Base-by-base conservation (phyloP, 2,113 vertebrate species). In the Pedetes capensis region DNA sequence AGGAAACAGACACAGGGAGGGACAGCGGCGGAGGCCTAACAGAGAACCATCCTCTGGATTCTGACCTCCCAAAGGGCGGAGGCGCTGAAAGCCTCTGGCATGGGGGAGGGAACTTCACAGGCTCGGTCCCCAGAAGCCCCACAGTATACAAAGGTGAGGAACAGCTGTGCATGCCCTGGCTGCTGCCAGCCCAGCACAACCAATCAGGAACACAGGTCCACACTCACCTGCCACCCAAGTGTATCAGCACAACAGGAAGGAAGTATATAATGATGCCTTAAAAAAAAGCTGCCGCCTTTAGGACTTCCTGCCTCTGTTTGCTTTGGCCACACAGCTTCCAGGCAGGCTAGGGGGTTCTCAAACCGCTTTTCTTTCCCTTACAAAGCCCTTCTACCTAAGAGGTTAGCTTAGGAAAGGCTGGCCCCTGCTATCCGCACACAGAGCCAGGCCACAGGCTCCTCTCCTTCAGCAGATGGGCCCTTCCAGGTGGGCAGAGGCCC, bases 141-240 rank as follows among this genome's bases (percentile, higher is more conserved):
- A 0, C 37, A 16, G 32, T 76, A 34, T 34, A 25, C 0, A 8
- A 0, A 1, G 63, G 29, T 16, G 32, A 25, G 17, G 12, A 11
- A 68, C 14, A 25, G 82, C 75, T 59, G 2, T 27, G 87, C 27
- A 44, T 5, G 13, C 5, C 9, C n/a, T 13, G 49, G 83, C 23
- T 29, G 44, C 39, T 49, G 37, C 29, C 23, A n/a, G 14, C 79
- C 51, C 23, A 27, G 39, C 20, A 86, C 44, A 14, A 6, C 25
- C 61, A 39, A 3, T 2, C 47, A 79, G 49, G 63, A 64, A 61
- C 64, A 51, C 57, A 59, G 51, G 37, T 32, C 6, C 42, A 32
- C 0, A 2, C 3, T 8, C 37, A 20, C 49, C 39, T n/a, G 29
- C 82, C 63, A 22, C 63, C 14, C 4, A 55, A 32, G 34, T 0